Evolutionary conservation across 2,113 vertebrate genomes (phyloP).

Genomic region (Acrocephalus arundinaceus): DNA sequence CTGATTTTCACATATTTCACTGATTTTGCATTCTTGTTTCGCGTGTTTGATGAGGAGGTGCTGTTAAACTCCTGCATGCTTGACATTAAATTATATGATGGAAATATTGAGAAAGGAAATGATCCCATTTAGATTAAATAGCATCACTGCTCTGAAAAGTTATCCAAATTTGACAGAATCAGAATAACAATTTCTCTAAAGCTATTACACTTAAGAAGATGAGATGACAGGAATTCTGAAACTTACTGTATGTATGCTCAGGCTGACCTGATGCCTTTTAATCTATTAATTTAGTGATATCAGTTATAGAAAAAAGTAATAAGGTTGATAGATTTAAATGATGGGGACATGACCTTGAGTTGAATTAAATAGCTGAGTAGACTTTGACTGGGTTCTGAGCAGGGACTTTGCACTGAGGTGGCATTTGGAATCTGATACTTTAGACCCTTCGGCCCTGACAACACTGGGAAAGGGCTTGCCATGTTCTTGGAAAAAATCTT

Average conservation of each 20-base stretch:
- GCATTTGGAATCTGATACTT: background rate
- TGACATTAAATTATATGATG: background rate
- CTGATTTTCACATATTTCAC: background rate
- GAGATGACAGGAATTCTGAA: background rate
- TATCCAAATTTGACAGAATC: background rate
- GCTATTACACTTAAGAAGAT: background rate
- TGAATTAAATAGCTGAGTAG: background rate
- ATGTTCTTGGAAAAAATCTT: background rate
- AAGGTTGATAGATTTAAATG: background rate
- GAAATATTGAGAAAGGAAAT: background rate
- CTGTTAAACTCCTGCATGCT: background rate
- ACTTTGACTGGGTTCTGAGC: background rate
- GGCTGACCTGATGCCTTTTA: background rate
- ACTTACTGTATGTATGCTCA: background rate
- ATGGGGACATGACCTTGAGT: background rate
- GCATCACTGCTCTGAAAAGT: background rate
- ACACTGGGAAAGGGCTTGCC: background rate
- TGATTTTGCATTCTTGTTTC: background rate
- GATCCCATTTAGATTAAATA: background rate
- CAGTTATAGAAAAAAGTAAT: background rate
- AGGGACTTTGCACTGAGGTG: background rate
- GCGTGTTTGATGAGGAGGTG: background rate
- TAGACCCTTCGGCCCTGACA: background rate
- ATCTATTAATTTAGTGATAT: background rate
- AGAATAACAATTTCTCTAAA: background rate